Conservation (phyloP, 2,797 vertebrate species). For the Myiothlypis coronata region DNA sequence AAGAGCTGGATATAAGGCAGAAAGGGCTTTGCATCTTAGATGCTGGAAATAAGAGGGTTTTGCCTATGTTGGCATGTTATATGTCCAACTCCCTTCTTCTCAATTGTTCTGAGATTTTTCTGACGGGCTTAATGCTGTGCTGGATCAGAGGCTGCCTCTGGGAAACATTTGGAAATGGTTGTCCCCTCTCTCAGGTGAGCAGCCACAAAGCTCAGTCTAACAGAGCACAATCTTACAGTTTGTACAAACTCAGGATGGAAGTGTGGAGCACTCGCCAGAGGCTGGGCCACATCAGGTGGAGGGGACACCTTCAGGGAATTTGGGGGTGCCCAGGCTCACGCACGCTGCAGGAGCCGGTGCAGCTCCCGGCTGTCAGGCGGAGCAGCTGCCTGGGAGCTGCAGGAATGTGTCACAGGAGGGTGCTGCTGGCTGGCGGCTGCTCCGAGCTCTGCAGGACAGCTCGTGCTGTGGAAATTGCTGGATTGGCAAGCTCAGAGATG, state of each 20-base stretch:
- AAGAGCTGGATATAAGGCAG: background rate
- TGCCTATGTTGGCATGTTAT: background rate
- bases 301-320: background rate
- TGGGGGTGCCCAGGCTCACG: background rate
- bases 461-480: background rate
- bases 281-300: conserved; percentile 62
- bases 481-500: background rate
- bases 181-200: conserved; percentile 61
- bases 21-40: background rate
- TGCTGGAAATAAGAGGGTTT: background rate
- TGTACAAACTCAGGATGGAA: background rate
- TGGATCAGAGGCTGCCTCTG: background rate
- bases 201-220: conserved; percentile 60
- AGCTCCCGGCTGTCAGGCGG: background rate
- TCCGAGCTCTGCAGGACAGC: background rate
- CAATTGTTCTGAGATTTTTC: background rate
- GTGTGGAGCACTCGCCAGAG: too few relatives aligned
- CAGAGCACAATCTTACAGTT: conserved; percentile 69
- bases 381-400: background rate
- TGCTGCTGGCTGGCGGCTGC: conserved; percentile 5
- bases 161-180: background rate
- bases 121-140: background rate
- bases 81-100: background rate
- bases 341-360: background rate
- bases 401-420: background rate